Conservation (phyloP, 2,113 vertebrate species). For the Amblyopsis rosae region DNA sequence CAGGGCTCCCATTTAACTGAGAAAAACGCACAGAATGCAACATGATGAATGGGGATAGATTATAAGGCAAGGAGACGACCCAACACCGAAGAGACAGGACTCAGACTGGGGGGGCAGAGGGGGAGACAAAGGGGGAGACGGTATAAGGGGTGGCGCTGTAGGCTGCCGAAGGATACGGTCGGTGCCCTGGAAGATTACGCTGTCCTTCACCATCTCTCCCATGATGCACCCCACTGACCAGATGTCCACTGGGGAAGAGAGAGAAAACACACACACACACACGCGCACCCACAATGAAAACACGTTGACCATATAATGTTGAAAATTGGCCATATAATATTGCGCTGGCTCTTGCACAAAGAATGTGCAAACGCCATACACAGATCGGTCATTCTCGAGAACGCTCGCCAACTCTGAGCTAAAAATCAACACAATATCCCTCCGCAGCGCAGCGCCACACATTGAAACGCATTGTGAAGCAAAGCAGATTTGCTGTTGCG, state of each 20-base stretch:
- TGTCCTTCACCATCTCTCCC: conserved; percentile 99
- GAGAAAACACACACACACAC: conserved; percentile 46
- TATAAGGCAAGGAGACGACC: background rate
- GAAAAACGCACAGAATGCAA: background rate
- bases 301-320: too few relatives aligned
- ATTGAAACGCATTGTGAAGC: too few relatives aligned
- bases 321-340: too few relatives aligned
- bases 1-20: background rate
- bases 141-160: background rate
- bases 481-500: too few relatives aligned
- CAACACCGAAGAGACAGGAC: background rate
- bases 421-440: too few relatives aligned
- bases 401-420: too few relatives aligned
- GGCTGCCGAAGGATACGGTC: conserved; percentile 92
- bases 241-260: conserved; percentile 97
- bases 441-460: too few relatives aligned
- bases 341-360: too few relatives aligned
- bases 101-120: background rate
- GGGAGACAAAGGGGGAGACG: background rate
- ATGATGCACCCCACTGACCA: conserved; percentile 99
- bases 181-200: conserved; percentile 98
- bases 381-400: too few relatives aligned
- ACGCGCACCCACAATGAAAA: too few relatives aligned
- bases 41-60: background rate
- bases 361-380: too few relatives aligned